These are phyloP conservation scores for Gnathonemus longibarbis DNA, from an alignment of 2,113 vertebrate genomes.

Conservation along the genomic window DNA sequence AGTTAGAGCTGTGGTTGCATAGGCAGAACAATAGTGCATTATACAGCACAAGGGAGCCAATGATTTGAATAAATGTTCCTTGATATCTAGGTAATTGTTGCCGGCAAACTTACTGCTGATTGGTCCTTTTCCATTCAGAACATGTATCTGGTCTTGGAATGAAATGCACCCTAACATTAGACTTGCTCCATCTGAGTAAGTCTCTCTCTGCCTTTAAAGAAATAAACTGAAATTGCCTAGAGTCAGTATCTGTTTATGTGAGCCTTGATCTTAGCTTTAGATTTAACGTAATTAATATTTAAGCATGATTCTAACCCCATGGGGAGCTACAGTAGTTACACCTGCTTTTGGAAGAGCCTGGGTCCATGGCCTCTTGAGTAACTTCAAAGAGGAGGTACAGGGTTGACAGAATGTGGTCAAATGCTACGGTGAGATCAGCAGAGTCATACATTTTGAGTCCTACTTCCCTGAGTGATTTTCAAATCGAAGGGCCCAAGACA, in stretches of 20 bases:
- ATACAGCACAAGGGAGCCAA: not conserved
- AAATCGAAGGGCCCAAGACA: not conserved
- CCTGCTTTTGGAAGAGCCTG: not conserved
- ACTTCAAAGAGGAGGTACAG: not conserved
- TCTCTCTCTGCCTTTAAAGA: not conserved
- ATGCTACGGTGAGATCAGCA: not conserved
- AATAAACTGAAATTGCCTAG: not conserved
- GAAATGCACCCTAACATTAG: not conserved
- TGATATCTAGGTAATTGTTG: not conserved
- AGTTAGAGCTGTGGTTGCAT: not conserved
- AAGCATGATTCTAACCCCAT: not conserved
- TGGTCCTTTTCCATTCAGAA: not conserved
- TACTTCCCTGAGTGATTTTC: not conserved
- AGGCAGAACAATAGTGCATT: not conserved
- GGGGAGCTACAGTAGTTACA: not conserved
- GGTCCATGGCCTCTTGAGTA: not conserved
- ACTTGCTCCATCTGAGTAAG: not conserved
- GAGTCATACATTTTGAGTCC: not conserved
- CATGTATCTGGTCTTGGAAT: not conserved
- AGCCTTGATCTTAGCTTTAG: constrained; percentile 6
- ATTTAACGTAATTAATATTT: not conserved
- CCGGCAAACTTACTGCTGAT: not conserved
- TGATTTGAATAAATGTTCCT: constrained; percentile 4
- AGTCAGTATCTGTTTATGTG: not conserved
- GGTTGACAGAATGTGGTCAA: not conserved